A percentile compares a stretch with the other conserved stretches of the same genome.
Conservation (phyloP, 2,113 vertebrate species). For the Acanthisitta chloris region DNA sequence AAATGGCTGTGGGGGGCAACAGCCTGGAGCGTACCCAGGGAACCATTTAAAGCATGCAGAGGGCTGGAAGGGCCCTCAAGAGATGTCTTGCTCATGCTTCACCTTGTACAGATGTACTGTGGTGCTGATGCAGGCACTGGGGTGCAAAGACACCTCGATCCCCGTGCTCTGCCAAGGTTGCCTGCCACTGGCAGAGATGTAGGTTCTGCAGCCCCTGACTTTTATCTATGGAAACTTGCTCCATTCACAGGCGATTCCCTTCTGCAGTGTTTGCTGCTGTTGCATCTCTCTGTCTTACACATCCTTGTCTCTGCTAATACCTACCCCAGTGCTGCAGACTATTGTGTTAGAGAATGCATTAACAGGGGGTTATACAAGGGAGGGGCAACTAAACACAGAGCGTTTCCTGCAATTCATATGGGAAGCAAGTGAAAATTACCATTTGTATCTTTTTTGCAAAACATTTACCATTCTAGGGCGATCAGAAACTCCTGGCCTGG, state of each 20-base stretch:
- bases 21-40: background rate
- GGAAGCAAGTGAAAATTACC: background rate
- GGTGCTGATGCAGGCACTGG: fast-evolving
- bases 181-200: background rate
- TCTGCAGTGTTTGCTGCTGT: background rate
- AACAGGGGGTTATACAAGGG: background rate
- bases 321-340: background rate
- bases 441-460: background rate
- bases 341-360: background rate
- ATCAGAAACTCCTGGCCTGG: background rate
- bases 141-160: background rate
- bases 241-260: background rate
- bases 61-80: background rate
- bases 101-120: background rate
- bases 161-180: background rate
- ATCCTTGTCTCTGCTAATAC: background rate
- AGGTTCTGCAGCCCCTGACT: background rate
- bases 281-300: background rate
- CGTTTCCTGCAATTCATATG: background rate
- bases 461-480: background rate
- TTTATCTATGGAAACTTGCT: background rate
- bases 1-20: background rate
- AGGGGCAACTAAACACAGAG: background rate
- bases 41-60: background rate
- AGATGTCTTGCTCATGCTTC: background rate